Conservation (phyloP, 2,888 invertebrate genomes). For the Eupithecia subfuscata region DNA sequence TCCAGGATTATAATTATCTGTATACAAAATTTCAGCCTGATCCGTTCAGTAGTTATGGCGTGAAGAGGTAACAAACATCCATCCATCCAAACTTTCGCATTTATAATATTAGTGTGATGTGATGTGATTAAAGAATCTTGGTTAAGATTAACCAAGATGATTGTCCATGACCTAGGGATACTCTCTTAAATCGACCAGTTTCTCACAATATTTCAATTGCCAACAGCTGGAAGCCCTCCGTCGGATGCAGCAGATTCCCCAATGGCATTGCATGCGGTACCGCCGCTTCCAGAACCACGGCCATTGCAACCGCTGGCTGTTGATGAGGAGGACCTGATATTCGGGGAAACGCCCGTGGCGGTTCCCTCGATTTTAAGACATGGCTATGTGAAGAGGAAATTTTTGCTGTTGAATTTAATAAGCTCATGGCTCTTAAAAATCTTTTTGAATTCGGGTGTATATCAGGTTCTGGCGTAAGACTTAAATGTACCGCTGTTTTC, state of each 20-base stretch:
- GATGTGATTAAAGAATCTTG: neutral
- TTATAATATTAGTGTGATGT: too few relatives aligned
- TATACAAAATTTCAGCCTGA: too few relatives aligned
- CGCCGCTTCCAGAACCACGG: slow-evolving; percentile 91
- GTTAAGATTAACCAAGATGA: neutral
- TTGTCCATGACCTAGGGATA: neutral
- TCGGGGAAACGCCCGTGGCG: slow-evolving; percentile 36
- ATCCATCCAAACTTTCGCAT: too few relatives aligned
- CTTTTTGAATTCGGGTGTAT: neutral
- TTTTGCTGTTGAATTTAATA: neutral
- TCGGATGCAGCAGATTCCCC: slow-evolving; percentile 90
- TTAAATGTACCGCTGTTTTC: neutral
- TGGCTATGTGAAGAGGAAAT: slow-evolving; percentile 1
- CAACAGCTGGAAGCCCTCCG: slow-evolving; percentile 86
- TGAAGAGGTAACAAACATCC: too few relatives aligned
- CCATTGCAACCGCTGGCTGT: slow-evolving; percentile 90
- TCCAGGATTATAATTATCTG: too few relatives aligned
- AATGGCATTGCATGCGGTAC: slow-evolving; percentile 93
- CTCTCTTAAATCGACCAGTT: neutral
- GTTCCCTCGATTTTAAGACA: slow-evolving; percentile 15
- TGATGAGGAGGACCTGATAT: slow-evolving; percentile 81
- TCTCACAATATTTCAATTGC: neutral
- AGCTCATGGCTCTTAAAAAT: neutral
- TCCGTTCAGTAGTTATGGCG: too few relatives aligned
- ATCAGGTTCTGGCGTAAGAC: neutral